A percentile compares a stretch with the other conserved stretches of the same genome.
Conservation (phyloP, 2,888 invertebrate species). For the Acleris holmiana region DNA sequence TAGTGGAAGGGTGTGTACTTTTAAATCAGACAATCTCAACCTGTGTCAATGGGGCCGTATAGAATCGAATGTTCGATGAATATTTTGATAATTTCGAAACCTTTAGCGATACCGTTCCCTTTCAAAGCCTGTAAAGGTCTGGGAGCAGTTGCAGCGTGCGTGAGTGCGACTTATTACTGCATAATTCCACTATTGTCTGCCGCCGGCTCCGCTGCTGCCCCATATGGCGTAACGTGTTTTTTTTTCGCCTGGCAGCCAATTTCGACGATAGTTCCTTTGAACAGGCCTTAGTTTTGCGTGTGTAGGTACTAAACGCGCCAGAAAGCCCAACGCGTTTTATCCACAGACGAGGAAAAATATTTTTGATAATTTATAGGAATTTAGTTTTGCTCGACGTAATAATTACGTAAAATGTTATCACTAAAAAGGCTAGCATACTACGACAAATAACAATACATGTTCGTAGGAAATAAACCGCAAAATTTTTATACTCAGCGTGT, state of each 20-base stretch:
- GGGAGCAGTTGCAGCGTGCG: slow-evolving; percentile 76
- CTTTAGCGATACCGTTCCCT: slow-evolving; percentile 8
- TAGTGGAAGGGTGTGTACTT: too few relatives aligned
- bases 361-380: slow-evolving; percentile 38
- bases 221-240: slow-evolving; percentile 83
- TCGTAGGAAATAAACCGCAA: too few relatives aligned
- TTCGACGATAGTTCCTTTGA: slow-evolving; percentile 68
- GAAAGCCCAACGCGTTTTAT: slow-evolving; percentile 66
- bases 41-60: too few relatives aligned
- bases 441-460: too few relatives aligned
- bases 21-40: too few relatives aligned
- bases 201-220: slow-evolving; percentile 65
- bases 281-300: slow-evolving; percentile 71
- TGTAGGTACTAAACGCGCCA: slow-evolving; percentile 52
- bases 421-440: too few relatives aligned
- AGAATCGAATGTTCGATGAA: too few relatives aligned
- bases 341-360: slow-evolving; percentile 40
- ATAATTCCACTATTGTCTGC: slow-evolving; percentile 83
- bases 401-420: slow-evolving; percentile 1
- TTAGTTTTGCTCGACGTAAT: not conserved
- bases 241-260: slow-evolving; percentile 63
- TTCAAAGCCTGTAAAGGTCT: slow-evolving; percentile 45
- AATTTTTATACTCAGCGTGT: too few relatives aligned
- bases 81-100: not conserved
- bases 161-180: slow-evolving; percentile 79